Evolutionary conservation across 2,113 vertebrate genomes (phyloP).

Genomic region (Patagioenas fasciata): DNA sequence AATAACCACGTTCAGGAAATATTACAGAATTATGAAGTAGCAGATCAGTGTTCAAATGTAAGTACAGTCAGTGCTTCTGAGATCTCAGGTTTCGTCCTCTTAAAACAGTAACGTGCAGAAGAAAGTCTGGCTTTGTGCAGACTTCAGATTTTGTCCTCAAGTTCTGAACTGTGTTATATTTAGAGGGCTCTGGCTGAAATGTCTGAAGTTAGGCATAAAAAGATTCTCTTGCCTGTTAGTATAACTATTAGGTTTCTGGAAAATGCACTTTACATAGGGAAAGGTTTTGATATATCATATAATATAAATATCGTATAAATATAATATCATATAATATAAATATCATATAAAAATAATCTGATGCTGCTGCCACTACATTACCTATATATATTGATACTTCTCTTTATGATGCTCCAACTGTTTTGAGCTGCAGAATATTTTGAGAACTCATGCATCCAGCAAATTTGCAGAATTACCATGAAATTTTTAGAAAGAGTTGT

Average conservation of each 20-base stretch:
- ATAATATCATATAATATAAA: no score
- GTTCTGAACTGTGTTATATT: background rate
- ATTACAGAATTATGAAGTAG: constrained; percentile 61
- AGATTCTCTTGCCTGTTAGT: background rate
- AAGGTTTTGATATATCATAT: background rate
- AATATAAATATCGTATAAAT: background rate
- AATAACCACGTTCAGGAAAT: constrained; percentile 71
- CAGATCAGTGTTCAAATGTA: constrained; percentile 59
- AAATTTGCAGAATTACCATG: background rate
- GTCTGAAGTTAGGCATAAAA: background rate
- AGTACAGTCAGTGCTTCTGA: constrained; percentile 14
- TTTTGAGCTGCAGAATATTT: background rate
- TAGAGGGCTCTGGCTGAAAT: background rate
- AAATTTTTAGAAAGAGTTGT: background rate
- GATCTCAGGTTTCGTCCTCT: background rate
- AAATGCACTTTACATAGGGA: background rate
- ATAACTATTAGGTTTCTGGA: background rate
- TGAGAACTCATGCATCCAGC: background rate
- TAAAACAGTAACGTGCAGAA: background rate
- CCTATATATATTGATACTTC: background rate
- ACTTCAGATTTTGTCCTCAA: background rate
- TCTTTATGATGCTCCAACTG: background rate
- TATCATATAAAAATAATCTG: background rate
- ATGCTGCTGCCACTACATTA: background rate
- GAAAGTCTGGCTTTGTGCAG: background rate